Evolutionary conservation across 1,140 invertebrate species (phyloP), one percentile per base, ranked within the genome.

Genomic region (Leptopilina boulardi): DNA sequence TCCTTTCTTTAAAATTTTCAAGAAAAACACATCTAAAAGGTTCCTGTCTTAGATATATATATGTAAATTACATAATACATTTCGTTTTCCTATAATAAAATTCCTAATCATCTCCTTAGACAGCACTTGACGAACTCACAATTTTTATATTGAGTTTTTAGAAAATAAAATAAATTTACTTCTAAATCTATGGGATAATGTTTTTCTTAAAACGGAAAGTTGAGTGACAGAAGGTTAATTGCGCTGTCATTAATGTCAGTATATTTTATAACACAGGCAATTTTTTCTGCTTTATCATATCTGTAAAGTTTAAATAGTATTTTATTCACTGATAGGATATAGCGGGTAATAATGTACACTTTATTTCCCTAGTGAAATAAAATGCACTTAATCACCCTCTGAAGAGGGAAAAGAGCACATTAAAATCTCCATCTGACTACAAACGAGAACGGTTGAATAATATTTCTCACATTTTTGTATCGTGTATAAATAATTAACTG

Each of bases 221-320:
- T 66, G 59, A n/a, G 59, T 66, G 56, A 21, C 56, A 59, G 56
- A 26, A 59, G 56, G 56, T 59, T 59, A 59, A 59, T 59, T 59
- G 23, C 13, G 21, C 13, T 26, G 56, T 19, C 19, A 13, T 15
- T 59, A 59, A 59, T 11, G 21, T 59, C 21, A 26, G 56, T 0
- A 23, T 26, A 11, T 66, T 3, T n/a, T 4, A 59, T 15, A 66
- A n/a, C n/a, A n/a, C n/a, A n/a, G n/a, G n/a, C n/a, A n/a, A n/a
- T n/a, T 26, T 13, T 51, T n/a, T 51, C 13, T 51, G n/a, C 1
- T 2, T 42, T 11, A 11, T 42, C 3, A 42, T 11, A 42, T 11
- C 41, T 41, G 41, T 42, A 42, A 42, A 42, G 4, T 41, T 41
- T 4, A 41, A 41, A n/a, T n/a, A n/a, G n/a, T n/a, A n/a, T n/a